Base-by-base conservation (phyloP, 2,797 vertebrate genomes). In the Enteromius paludinosus region DNA sequence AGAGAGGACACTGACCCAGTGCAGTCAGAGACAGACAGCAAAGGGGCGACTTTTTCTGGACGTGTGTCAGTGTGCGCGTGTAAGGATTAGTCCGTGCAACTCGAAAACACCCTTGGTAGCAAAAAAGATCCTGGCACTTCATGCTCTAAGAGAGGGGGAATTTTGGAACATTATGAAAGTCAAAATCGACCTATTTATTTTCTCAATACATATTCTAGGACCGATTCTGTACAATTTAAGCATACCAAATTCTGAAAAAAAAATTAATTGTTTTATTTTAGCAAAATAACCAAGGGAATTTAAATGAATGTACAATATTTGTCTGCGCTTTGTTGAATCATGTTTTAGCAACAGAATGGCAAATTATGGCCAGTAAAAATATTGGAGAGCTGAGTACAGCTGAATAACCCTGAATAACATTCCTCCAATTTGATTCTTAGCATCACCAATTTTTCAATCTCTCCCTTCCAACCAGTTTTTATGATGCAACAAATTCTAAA, bases 1-100 rank as follows among this genome's bases (percentile, higher is more conserved):
- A 73, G 66, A 80, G 59, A 85, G 80, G 78, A 74, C 81, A 69
- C 23, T 68, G 84, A 86, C 59, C 76, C 74, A 52, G 61, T 75
- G 20, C 45, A 52, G 18, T 66, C 65, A 25, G 43, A 86, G 68
- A 43, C 59, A 52, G 71, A 86, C 17, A 86, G 76, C 61, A 86
- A 79, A 68, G 4, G 81, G 71, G 78, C 47, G 35, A 85, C 62
- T 68, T 45, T 15, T 23, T 38, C 25, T 49, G 69, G 30, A n/a
- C 49, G 9, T 79, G 41, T 38, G 69, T 71, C 54, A 23, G 74
- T 56, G 41, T 30, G 62, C 35, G 23, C 0, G 1, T 59, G 43
- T 43, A 54, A 78, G 79, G 14, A 78, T 80, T 77, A 75, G 85
- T 73, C 25, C 2, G 8, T 82, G 85, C 74, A 69, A 35, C 82